These are phyloP conservation scores for Podarcis raffonei DNA, from an alignment of 2,113 vertebrate species.

Conservation along the genomic window DNA sequence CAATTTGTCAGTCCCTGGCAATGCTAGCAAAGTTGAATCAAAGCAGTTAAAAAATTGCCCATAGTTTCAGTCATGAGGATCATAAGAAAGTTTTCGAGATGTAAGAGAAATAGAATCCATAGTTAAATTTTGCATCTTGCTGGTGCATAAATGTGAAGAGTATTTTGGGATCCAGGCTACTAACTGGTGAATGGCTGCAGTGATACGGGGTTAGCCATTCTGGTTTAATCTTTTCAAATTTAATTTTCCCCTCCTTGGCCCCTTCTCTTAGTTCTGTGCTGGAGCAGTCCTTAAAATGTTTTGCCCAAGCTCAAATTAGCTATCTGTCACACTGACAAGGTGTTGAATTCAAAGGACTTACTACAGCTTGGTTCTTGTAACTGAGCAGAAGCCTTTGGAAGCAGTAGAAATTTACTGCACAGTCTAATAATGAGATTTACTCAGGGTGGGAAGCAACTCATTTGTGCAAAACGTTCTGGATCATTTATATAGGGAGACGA, in stretches of 20 bases:
- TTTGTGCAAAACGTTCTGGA: not conserved
- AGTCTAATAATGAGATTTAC: not conserved
- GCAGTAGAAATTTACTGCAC: not conserved
- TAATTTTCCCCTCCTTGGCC: not conserved
- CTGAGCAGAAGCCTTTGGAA: not conserved
- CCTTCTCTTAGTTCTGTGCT: not conserved
- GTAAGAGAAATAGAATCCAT: not conserved
- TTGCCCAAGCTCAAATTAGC: not conserved
- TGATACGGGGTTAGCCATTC: not conserved
- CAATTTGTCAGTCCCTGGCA: not conserved
- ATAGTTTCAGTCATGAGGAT: not conserved
- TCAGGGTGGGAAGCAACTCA: not conserved
- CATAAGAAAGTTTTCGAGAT: not conserved
- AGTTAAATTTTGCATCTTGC: not conserved
- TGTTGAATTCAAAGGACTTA: not conserved
- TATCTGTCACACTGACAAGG: not conserved
- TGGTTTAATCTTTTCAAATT: not conserved
- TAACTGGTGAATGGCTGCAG: not conserved
- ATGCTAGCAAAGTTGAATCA: not conserved
- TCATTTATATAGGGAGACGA: not conserved
- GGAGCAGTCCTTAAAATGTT: not conserved
- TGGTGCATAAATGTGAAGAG: not conserved
- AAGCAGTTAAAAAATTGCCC: not conserved
- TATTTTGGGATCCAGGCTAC: not conserved
- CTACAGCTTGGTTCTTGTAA: not conserved